Conservation (phyloP, 2,113 vertebrate genomes). For the Charadrius vociferus region DNA sequence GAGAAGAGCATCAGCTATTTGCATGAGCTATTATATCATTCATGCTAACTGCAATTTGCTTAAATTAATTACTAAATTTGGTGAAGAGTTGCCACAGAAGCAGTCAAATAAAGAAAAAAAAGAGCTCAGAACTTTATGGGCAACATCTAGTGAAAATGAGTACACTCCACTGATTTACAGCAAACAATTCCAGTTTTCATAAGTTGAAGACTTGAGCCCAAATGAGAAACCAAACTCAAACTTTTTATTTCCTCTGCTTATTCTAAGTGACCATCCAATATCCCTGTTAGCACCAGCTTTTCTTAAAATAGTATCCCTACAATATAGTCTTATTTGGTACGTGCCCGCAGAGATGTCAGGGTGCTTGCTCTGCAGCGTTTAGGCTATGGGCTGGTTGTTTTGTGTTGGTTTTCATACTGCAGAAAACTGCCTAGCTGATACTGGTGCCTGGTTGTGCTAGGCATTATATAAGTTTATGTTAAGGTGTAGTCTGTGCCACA, state of each 20-base stretch:
- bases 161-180: background rate
- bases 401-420: background rate
- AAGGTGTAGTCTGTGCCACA: background rate
- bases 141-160: background rate
- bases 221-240: background rate
- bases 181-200: background rate
- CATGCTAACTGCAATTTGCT: background rate
- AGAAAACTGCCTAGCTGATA: background rate
- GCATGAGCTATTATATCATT: background rate
- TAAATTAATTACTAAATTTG: background rate
- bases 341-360: accelerated
- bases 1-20: background rate
- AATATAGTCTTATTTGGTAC: background rate
- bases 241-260: background rate
- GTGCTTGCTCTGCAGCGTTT: background rate
- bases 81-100: background rate
- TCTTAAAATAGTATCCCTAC: background rate
- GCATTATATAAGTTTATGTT: background rate
- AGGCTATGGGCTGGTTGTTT: background rate
- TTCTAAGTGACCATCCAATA: background rate
- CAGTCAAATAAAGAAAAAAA: background rate
- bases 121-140: background rate
- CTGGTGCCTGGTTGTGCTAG: background rate
- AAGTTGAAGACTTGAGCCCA: background rate
- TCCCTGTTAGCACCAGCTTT: background rate